These are phyloP conservation scores for Chinchilla lanigera DNA, from an alignment of 2,113 vertebrate genomes.

Conservation along the genomic window DNA sequence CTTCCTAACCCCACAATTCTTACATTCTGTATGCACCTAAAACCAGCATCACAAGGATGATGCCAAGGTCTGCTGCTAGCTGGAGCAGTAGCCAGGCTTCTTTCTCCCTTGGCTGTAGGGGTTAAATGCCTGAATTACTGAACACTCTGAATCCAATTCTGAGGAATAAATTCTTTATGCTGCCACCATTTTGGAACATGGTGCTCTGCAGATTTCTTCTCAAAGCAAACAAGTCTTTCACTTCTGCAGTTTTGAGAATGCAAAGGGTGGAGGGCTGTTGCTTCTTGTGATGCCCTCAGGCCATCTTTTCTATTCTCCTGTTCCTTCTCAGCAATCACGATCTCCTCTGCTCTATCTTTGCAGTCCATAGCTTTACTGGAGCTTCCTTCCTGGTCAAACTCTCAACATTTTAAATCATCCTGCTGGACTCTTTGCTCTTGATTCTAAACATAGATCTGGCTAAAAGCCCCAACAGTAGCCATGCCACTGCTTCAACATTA, in stretches of 20 bases:
- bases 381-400: not conserved
- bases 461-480: not conserved
- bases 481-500: not conserved
- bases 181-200: not conserved
- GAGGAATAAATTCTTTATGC: not conserved
- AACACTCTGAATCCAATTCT: not conserved
- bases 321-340: not conserved
- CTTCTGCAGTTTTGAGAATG: not conserved
- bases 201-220: not conserved
- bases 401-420: not conserved
- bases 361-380: not conserved
- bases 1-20: not conserved
- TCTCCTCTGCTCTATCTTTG: not conserved
- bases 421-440: not conserved
- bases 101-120: not conserved
- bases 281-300: not conserved
- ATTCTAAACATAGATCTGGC: not conserved
- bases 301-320: not conserved
- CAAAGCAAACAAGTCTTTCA: not conserved
- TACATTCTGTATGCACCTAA: not conserved
- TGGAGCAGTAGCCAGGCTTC: not conserved
- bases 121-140: not conserved
- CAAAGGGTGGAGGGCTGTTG: not conserved
- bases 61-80: not conserved
- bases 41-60: not conserved